Evolutionary conservation across 2,113 vertebrate genomes (phyloP).

Genomic region (Pseudolaguvia tuberculata): DNA sequence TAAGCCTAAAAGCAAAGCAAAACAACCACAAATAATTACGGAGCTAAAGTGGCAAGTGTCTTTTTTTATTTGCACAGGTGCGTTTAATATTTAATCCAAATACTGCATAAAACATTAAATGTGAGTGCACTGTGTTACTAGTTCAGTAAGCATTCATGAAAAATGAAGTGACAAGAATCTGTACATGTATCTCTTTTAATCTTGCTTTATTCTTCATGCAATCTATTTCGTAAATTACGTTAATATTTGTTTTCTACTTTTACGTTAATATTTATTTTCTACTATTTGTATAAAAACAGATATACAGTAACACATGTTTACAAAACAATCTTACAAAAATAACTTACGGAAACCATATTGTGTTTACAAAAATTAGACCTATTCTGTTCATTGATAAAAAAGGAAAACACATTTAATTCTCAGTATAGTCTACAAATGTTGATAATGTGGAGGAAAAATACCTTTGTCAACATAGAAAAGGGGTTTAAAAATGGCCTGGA

Average conservation of each 20-base stretch:
- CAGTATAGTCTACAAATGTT: background rate
- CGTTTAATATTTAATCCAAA: background rate
- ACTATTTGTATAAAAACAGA: too few relatives aligned
- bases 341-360: background rate
- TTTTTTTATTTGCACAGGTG: constrained; percentile 17
- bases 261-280: background rate
- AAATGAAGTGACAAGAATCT: too few relatives aligned
- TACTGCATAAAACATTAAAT: background rate
- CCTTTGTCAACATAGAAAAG: constrained; percentile 41
- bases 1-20: constrained; percentile 59
- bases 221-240: too few relatives aligned
- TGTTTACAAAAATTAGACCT: background rate
- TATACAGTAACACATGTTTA: background rate
- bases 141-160: too few relatives aligned
- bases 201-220: background rate
- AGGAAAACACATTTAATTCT: background rate
- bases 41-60: constrained; percentile 53
- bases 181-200: background rate
- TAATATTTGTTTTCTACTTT: background rate
- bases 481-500: constrained; percentile 57
- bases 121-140: background rate
- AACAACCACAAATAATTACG: constrained; percentile 46
- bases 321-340: background rate
- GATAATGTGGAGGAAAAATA: background rate
- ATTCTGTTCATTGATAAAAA: background rate